phyloP scores from a whole-genome alignment of 2,113 vertebrate genomes.

The Ginglymostoma cirratum region DNA sequence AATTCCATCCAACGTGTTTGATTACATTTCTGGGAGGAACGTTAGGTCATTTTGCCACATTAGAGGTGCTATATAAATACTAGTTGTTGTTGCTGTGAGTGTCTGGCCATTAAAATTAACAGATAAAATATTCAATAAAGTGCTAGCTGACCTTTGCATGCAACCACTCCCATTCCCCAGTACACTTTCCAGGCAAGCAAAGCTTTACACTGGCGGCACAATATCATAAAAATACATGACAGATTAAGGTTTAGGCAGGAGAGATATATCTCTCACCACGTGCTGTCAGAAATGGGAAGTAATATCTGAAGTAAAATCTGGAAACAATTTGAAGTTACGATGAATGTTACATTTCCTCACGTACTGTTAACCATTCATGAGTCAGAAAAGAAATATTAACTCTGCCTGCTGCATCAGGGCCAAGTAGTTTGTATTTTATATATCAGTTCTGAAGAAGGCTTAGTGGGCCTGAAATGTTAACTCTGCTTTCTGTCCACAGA shows the following conservation, averaged over 20 bases:
- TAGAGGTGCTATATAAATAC: neutral
- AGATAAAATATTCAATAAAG: neutral
- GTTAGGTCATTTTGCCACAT: neutral
- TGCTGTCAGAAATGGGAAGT: constrained; percentile 9
- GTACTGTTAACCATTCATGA: neutral
- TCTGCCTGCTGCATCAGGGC: neutral
- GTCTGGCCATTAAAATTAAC: neutral
- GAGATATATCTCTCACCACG: neutral
- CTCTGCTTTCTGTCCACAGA: too few relatives aligned
- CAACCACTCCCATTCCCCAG: neutral
- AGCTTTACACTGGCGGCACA: neutral
- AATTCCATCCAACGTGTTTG: neutral
- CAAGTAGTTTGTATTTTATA: too few relatives aligned
- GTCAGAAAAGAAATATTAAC: neutral
- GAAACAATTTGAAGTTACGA: neutral
- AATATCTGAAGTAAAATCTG: neutral
- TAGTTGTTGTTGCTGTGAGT: neutral
- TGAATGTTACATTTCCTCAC: neutral
- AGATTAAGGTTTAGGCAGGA: neutral
- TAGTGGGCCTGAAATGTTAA: too few relatives aligned
- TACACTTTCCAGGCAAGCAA: neutral
- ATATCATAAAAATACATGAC: neutral
- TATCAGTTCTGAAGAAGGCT: too few relatives aligned
- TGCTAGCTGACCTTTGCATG: neutral
- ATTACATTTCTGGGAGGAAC: neutral